phyloP scores from a whole-genome alignment of 2,113 vertebrate species.

The Turdus rufiventris region DNA sequence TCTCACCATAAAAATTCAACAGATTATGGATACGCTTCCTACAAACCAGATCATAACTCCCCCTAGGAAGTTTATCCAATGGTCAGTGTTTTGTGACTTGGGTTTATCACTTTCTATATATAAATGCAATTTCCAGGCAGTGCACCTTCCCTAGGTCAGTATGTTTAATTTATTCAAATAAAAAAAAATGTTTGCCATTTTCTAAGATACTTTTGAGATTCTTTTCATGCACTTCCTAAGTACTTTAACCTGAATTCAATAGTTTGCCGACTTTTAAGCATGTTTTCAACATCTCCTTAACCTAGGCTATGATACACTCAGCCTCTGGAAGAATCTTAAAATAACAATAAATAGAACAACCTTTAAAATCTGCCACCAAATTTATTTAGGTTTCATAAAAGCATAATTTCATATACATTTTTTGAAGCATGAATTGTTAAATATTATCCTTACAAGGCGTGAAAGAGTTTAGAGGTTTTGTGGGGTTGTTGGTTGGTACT shows the following conservation, averaged over 20 bases:
- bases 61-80: background rate
- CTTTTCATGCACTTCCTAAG: background rate
- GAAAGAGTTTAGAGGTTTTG: background rate
- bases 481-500: background rate
- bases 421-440: background rate
- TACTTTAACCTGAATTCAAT: background rate
- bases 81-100: background rate
- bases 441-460: background rate
- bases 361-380: background rate
- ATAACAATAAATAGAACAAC: background rate
- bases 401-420: background rate
- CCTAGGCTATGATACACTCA: background rate
- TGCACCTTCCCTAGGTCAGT: background rate
- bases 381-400: background rate
- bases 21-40: rapidly evolving
- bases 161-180: background rate
- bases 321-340: background rate
- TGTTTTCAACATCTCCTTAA: background rate
- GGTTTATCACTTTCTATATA: background rate
- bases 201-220: background rate
- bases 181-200: background rate
- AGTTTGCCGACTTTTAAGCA: background rate
- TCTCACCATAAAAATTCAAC: rapidly evolving
- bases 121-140: background rate
- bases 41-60: rapidly evolving